Percentiles rank a stretch among this genome's conserved stretches.
Evolutionary conservation across 2,888 invertebrate genomes (phyloP).

Genomic region (Idaea biselata): DNA sequence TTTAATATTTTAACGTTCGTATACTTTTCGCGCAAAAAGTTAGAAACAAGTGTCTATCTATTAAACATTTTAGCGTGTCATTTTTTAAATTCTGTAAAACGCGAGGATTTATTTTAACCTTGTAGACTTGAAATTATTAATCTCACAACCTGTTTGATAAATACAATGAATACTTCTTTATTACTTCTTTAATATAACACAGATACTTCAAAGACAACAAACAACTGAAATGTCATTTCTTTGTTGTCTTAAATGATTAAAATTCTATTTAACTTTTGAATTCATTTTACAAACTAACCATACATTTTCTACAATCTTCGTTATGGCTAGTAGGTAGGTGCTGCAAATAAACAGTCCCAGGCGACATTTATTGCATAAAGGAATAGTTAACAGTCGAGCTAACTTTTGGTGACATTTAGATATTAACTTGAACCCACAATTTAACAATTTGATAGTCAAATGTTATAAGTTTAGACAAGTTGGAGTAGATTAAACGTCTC

Average conservation of each 20-base stretch:
- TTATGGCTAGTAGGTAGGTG: background rate
- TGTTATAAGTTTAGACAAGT: constrained; percentile 26
- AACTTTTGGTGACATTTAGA: constrained; percentile 52
- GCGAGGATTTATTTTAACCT: too few species aligned
- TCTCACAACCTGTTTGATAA: too few species aligned
- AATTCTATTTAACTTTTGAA: background rate
- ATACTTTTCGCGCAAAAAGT: too few species aligned
- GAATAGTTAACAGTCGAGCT: constrained; percentile 52
- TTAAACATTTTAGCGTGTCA: too few species aligned
- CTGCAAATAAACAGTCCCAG: constrained; percentile 17
- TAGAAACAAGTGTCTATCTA: too few species aligned
- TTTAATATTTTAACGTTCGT: too few species aligned
- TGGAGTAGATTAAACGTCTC: constrained; percentile 21
- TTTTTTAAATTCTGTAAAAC: too few species aligned
- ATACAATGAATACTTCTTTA: too few species aligned
- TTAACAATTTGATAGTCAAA: constrained; percentile 59
- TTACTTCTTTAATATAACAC: background rate
- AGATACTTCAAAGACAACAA: background rate
- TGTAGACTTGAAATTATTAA: too few species aligned
- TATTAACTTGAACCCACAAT: constrained; percentile 51
- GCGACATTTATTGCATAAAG: constrained; percentile 30
- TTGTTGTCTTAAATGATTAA: background rate
- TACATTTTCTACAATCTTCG: background rate
- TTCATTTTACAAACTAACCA: background rate
- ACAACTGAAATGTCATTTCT: background rate